Conservation (phyloP, 2,797 vertebrate genomes). For the Cossypha dichroa region DNA sequence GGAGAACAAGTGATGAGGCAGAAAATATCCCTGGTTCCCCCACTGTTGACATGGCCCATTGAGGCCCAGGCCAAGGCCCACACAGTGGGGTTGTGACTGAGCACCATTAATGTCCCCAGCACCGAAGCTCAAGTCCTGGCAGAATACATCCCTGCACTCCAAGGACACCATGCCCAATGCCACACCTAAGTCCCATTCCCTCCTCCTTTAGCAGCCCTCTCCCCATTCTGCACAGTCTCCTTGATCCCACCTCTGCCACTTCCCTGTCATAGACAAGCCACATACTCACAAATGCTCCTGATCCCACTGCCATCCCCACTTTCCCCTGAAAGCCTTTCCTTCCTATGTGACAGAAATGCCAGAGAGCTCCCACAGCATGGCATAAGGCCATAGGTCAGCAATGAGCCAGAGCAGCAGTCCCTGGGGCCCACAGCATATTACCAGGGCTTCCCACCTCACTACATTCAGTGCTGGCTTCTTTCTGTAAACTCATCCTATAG, state of each 20-base stretch:
- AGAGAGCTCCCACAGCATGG: not conserved
- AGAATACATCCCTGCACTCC: not conserved
- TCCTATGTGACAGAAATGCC: fast-evolving
- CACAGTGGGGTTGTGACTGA: fast-evolving
- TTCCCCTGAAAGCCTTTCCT: not conserved
- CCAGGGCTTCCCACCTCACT: not conserved
- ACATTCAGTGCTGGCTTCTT: not conserved
- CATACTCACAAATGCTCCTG: not conserved
- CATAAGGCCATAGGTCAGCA: not conserved
- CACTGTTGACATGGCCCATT: fast-evolving
- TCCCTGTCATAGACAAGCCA: not conserved
- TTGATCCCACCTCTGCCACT: not conserved
- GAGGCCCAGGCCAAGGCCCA: not conserved
- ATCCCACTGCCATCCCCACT: not conserved
- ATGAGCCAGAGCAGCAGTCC: not conserved
- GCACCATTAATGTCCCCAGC: not conserved
- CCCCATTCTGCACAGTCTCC: not conserved
- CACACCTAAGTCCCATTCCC: not conserved
- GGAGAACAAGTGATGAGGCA: not conserved
- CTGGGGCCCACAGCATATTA: not conserved
- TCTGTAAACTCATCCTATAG: not conserved
- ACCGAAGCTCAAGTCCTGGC: not conserved
- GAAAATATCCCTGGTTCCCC: not conserved
- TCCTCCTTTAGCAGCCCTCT: not conserved
- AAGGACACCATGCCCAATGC: not conserved